Base-by-base conservation (phyloP, 2,888 invertebrate species). In the Latrodectus hesperus region DNA sequence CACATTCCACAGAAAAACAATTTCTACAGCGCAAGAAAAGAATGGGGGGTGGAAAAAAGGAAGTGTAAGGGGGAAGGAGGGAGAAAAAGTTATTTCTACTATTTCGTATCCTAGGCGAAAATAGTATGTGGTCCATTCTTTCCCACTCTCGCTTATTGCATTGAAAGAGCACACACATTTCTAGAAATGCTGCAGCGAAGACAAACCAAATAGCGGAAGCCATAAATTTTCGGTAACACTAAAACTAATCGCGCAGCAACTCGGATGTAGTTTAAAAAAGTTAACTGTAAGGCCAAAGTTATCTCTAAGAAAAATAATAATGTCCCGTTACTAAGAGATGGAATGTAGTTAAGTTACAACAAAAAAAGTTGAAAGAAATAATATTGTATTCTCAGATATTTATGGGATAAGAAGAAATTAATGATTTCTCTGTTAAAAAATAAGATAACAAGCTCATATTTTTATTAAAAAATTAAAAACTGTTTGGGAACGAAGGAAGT, bases 121-220 rank as follows among this genome's bases (percentile, higher is more conserved):
- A 80, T 71, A n/a, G 64, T 51, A 17, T 60, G n/a, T 14, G 49
- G 65, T 74, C 73, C 81, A 81, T 81, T 74, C 70, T 74, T 74
- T 74, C 51, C 65, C 26, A 49, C 67, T 55, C 49, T 51, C 17
- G 72, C 72, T 52, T 26, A 74, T 65, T 81, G 60, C 53, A 74
- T 81, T 73, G 64, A 26, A 70, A 67, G 73, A 81, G 55, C 64
- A 60, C 38, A 80, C 79, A 74, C 65, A 67, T 81, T 73, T 74
- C 26, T 65, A 26, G 81, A 74, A 74, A 77, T 67, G 52, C 77
- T 49, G 51, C 38, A 17, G 14, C 55, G 64, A 79, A 38, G 51
- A 64, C 72, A 53, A 53, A 49, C 67, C 17, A 22, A 64, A 71
- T 64, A 64, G 67, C 38, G 67, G 26, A 81, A 74, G 65, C 17